These are phyloP conservation scores for Caerostris darwini DNA, from an alignment of 1,140 invertebrate genomes.

Conservation along the genomic window DNA sequence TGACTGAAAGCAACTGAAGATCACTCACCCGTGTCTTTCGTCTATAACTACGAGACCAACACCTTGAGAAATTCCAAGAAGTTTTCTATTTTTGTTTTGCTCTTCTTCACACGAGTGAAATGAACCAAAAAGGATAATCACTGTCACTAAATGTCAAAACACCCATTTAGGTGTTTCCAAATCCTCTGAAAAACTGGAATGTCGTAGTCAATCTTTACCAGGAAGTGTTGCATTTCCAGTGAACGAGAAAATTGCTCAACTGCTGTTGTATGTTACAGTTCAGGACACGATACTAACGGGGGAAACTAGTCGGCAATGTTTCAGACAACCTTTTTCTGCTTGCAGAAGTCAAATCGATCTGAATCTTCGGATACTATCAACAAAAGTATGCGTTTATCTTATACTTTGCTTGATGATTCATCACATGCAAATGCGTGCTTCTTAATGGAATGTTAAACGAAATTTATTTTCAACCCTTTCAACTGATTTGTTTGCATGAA, in stretches of 20 bases:
- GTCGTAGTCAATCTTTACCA: background rate
- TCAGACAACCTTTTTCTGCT: too few relatives aligned
- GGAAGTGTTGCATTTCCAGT: background rate
- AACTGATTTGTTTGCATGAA: too few relatives aligned
- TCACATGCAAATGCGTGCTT: too few relatives aligned
- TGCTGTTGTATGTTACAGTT: background rate
- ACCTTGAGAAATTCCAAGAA: background rate
- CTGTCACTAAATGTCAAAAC: conserved; percentile 24
- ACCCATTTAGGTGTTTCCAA: background rate
- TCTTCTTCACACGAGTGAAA: background rate
- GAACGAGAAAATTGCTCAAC: conserved; percentile 11
- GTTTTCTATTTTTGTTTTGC: background rate
- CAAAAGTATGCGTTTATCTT: too few relatives aligned
- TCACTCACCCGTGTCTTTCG: background rate
- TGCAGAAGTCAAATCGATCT: too few relatives aligned
- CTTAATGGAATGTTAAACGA: too few relatives aligned
- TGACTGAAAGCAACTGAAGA: background rate
- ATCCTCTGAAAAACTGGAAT: conserved; percentile 13
- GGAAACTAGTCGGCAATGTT: background rate
- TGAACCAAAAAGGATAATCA: conserved; percentile 39
- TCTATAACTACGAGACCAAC: background rate
- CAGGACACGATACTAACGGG: background rate
- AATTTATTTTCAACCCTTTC: too few relatives aligned
- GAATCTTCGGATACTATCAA: too few relatives aligned
- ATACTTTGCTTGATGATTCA: too few relatives aligned